phyloP scores from a whole-genome alignment of 2,113 vertebrate genomes.

The Apus apus region DNA sequence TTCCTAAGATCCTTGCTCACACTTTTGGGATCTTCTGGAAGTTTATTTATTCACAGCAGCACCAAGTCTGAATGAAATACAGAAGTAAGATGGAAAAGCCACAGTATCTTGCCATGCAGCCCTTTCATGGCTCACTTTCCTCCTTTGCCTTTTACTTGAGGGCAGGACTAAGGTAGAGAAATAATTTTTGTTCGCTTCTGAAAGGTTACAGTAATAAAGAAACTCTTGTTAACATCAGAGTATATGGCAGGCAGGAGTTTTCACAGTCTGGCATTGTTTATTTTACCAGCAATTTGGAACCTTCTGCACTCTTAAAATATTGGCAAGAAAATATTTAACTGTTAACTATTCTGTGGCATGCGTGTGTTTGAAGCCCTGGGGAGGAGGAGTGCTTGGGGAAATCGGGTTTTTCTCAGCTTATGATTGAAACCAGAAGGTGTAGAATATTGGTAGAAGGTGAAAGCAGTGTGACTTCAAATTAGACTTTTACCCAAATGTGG shows the following conservation, averaged over 20 bases:
- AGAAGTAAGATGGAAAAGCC: constrained; percentile 49
- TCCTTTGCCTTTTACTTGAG: constrained; percentile 78
- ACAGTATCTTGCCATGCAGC: constrained; percentile 64
- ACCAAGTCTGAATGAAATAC: neutral
- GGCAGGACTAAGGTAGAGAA: constrained; percentile 83
- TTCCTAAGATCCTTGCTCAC: neutral
- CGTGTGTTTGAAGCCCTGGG: constrained; percentile 59
- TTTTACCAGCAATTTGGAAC: constrained; percentile 88
- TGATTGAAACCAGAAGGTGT: constrained; percentile 68
- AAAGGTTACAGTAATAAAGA: constrained; percentile 87
- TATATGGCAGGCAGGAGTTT: constrained; percentile 82
- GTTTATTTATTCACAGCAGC: constrained; percentile 42
- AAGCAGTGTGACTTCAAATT: constrained; percentile 42
- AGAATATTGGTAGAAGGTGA: constrained; percentile 59
- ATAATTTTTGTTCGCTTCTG: constrained; percentile 84
- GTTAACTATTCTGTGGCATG: constrained; percentile 74
- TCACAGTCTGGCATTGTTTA: constrained; percentile 87
- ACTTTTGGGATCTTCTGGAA: constrained; percentile 13
- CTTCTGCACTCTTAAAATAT: constrained; percentile 87
- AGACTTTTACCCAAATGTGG: constrained; percentile 10
- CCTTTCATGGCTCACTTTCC: constrained; percentile 74
- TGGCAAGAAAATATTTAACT: constrained; percentile 84
- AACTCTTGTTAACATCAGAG: constrained; percentile 86
- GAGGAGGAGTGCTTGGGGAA: constrained; percentile 65
- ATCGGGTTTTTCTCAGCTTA: constrained; percentile 47